Evolutionary conservation across 1,140 invertebrate genomes (phyloP), one percentile per base, ranked within the genome.

Genomic region (Drosophila simulans): DNA sequence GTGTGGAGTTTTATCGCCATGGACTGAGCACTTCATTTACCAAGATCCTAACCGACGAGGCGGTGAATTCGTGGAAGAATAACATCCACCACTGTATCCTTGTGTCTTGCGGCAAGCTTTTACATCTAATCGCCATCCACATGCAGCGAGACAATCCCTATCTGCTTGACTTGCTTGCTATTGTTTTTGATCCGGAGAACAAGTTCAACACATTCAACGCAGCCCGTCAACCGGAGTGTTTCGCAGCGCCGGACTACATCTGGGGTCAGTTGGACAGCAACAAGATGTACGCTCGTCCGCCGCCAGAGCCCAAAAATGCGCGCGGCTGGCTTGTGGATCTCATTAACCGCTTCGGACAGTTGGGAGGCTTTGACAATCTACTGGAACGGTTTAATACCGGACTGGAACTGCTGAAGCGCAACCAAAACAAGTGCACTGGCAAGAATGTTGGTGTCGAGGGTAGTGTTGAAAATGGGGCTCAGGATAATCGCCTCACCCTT

Each of bases 41-140:
- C 15, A 99, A 99, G 94, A 98, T 99, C 91, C 94, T 99, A 80
- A 99, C 98, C n/a, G 98, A 99, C 93, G 98, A 99, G 92, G 98
- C 98, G 49, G 98, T 99, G 37, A 98, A 96, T 89, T 98, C 97
- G 89, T 99, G 98, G 98, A 99, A 99, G 93, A 95, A 96, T 90
- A 98, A 99, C 92, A 99, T 99, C 89, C 98, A 99, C 93, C 96
- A 96, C 92, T 98, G 97, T 93, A 99, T 99, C 80, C 95, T 98
- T 86, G 95, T 97, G 77, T 99, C 99, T 90, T 98, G 97, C 92
- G 95, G 97, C 92, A 96, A 97, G 91, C 94, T 99, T 56, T 95
- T 99, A 54, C 97, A 98, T 93, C 93, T 99, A 72, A 98, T 97
- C 94, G 97, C 98, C 59, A 93, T 96, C 20, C 98, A 98, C 93